Conservation (phyloP, 2,113 vertebrate genomes). For the Peromyscus maniculatus region DNA sequence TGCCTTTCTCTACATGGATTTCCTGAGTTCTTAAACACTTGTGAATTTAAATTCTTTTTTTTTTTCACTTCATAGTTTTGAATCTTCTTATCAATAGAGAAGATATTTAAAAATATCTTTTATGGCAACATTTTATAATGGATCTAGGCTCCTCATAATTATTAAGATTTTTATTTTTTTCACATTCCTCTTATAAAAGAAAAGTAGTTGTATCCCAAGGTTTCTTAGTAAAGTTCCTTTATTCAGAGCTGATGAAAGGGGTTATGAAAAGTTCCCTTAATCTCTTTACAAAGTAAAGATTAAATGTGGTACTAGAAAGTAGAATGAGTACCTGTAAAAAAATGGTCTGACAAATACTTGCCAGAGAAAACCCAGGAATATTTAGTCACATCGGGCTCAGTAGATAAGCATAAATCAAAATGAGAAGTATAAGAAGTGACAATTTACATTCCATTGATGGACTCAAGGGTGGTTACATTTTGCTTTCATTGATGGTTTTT, state of each 20-base stretch:
- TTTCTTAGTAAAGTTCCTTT: background rate
- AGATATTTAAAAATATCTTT: background rate
- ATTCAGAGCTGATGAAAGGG: background rate
- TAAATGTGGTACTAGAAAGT: background rate
- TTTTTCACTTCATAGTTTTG: background rate
- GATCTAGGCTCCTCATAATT: background rate
- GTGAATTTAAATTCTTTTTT: background rate
- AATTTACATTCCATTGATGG: background rate
- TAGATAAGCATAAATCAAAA: background rate
- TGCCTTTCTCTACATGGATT: background rate
- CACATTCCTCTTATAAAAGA: background rate
- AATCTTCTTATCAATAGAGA: background rate
- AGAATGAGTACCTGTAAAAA: background rate
- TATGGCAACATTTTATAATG: background rate
- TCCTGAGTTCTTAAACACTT: background rate
- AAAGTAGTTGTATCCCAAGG: background rate
- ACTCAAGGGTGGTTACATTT: background rate
- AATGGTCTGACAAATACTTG: background rate
- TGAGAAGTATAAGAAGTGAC: background rate
- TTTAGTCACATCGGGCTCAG: background rate
- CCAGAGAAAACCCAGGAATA: background rate
- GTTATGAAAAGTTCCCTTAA: background rate
- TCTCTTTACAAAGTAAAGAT: background rate
- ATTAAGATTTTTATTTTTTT: background rate
- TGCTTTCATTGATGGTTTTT: background rate